Base-by-base conservation (phyloP, 2,888 invertebrate genomes). In the Hartigia nigra region DNA sequence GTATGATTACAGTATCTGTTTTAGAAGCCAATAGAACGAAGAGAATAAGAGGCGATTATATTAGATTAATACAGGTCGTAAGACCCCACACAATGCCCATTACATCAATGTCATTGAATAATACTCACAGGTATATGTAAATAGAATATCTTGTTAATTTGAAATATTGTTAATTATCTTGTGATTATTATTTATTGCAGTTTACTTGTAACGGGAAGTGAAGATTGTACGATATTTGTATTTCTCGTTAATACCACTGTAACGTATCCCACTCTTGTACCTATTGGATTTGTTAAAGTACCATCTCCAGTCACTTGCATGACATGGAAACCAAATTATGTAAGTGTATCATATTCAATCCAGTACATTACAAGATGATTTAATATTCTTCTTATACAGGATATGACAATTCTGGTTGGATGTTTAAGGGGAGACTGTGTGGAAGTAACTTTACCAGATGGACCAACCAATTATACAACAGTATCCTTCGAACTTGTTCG, bases 11-110 rank as follows among this genome's bases (percentile, higher is more conserved):
- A 32, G 75, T 88, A 36, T 80, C 84, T 31, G 74, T 88, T 75
- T 69, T 74, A 72, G 12, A 69, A 77, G 81, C 83, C 12, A 39
- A 85, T 39, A 69, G 70, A 34, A 31, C 55, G 4, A 77, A 82
- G 9, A 39, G 82, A 69, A 34, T 77, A 37, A 77, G 78, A 12
- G 79, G 81, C 9, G 81, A 88, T 75, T 86, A 84, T 77, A 82
- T 88, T 5, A 87, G 82, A 79, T 77, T 92, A 69, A 87, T 90
- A 79, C 90, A 91, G 82, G 89, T 86, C 11, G 70, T 87, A 12
- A 96, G 96, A 89, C 95, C 96, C 0, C 96, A 97, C 88, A 94
- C 93, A 0, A 93, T 93, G 82, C 90, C 94, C 0, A 91, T 97
- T 31, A 94, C 93, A 0, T 92, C 92, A 81, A 93, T 96, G 90